phyloP scores from a whole-genome alignment of 37 sponge, comb jelly and placozoan species.

The Axinella damicornis region DNA sequence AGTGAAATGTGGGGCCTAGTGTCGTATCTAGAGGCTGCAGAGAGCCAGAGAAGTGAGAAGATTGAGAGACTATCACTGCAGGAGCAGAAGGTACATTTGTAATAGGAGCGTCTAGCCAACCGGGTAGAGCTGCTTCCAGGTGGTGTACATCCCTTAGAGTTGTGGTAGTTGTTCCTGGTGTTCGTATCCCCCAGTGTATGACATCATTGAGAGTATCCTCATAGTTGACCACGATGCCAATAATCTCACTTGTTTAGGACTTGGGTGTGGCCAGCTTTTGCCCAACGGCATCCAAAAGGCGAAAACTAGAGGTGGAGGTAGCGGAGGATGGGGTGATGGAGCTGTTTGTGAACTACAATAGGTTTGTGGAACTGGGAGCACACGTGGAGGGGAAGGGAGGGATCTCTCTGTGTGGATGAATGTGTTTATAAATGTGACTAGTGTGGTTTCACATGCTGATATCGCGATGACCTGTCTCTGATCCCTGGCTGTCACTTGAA shows the following conservation, averaged over 20 bases:
- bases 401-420: too few species aligned
- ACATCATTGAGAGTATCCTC: too few species aligned
- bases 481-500: too few species aligned
- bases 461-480: too few species aligned
- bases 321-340: constrained; percentile 76
- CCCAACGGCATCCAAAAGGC: constrained; percentile 41
- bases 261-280: constrained; percentile 16
- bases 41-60: constrained; percentile 20
- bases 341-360: constrained; percentile 63
- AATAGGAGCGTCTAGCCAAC: too few species aligned
- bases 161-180: too few species aligned
- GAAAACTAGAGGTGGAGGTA: constrained; percentile 62
- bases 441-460: not conserved
- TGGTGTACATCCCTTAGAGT: too few species aligned
- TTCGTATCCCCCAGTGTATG: too few species aligned
- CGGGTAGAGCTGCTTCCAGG: too few species aligned
- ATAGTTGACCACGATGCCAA: too few species aligned
- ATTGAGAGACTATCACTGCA: constrained; percentile 20
- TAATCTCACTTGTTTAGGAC: constrained; percentile 29
- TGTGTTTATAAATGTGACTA: not conserved
- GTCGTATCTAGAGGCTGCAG: constrained; percentile 35
- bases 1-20: constrained; percentile 55
- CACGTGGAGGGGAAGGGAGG: too few species aligned
- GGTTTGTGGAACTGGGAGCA: too few species aligned
- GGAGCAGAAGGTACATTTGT: constrained; percentile 62